Evolutionary conservation across 2,888 invertebrate species (phyloP).

Genomic region (Brenthis ino): DNA sequence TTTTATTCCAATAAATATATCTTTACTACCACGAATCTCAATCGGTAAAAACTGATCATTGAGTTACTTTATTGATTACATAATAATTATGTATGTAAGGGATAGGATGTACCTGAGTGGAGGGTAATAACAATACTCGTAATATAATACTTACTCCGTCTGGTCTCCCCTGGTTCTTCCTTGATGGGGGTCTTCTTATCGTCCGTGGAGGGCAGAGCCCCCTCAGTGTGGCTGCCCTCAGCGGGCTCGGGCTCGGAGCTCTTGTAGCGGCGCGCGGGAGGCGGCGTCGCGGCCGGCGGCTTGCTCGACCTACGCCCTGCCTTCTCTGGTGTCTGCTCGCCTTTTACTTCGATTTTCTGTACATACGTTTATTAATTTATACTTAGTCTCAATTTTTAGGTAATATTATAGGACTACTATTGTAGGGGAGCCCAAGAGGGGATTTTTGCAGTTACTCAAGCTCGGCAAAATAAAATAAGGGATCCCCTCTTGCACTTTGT

Average conservation of each 20-base stretch:
- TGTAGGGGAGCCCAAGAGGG: too few relatives aligned
- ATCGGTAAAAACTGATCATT: too few relatives aligned
- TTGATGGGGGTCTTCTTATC: slow-evolving; percentile 60
- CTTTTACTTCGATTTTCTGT: slow-evolving; percentile 78
- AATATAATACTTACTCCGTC: slow-evolving; percentile 55
- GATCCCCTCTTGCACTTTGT: too few relatives aligned
- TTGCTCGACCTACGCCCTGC: slow-evolving; percentile 64
- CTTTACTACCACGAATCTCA: too few relatives aligned
- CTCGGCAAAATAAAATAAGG: too few relatives aligned
- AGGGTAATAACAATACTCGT: too few relatives aligned
- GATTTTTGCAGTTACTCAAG: too few relatives aligned
- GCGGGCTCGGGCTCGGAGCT: slow-evolving; percentile 67
- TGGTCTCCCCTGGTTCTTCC: slow-evolving; percentile 59
- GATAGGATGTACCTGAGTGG: too few relatives aligned
- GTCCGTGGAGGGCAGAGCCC: slow-evolving; percentile 54
- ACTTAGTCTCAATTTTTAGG: neutral
- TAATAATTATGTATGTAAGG: too few relatives aligned
- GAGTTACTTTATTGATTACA: too few relatives aligned
- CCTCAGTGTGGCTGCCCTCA: slow-evolving; percentile 68
- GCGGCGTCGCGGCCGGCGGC: slow-evolving; percentile 60
- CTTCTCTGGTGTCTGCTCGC: slow-evolving; percentile 72
- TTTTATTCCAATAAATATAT: too few relatives aligned
- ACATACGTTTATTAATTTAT: neutral
- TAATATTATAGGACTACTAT: neutral
- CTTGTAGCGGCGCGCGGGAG: slow-evolving; percentile 64